phyloP scores from a whole-genome alignment of 2,797 vertebrate species.

The Chaunax sp. region DNA sequence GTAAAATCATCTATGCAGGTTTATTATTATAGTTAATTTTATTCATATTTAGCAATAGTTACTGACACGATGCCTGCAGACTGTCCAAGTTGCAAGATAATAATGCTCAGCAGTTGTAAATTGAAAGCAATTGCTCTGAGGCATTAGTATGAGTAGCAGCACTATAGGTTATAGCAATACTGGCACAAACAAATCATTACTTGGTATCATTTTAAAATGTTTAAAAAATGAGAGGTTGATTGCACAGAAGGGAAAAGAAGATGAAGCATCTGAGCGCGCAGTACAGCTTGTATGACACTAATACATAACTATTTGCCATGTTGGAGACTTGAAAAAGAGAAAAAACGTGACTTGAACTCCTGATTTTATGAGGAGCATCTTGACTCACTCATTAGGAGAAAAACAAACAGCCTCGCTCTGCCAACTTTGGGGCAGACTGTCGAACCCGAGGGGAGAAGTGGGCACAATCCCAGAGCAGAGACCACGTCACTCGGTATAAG shows the following conservation, averaged over 20 bases:
- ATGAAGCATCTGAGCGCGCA: too few species aligned
- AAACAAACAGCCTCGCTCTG: slow-evolving; percentile 5
- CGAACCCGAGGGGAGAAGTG: slow-evolving; percentile 31
- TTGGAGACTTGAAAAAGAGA: neutral
- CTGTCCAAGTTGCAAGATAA: neutral
- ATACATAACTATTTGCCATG: neutral
- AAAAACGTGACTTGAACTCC: neutral
- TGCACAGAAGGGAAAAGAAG: neutral
- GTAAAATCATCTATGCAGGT: too few species aligned
- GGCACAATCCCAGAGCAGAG: slow-evolving; percentile 64
- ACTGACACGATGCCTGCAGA: too few species aligned
- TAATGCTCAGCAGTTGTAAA: neutral
- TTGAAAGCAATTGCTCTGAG: neutral
- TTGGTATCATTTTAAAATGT: neutral
- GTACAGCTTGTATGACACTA: neutral
- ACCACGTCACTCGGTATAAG: slow-evolving; percentile 61
- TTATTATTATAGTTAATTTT: too few species aligned
- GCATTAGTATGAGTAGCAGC: neutral
- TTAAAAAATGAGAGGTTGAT: neutral
- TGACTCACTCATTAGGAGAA: slow-evolving; percentile 11
- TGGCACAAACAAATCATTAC: neutral
- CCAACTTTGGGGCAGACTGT: slow-evolving; percentile 11
- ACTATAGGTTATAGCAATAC: neutral
- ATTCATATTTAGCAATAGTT: too few species aligned
- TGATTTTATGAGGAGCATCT: slow-evolving; percentile 1